phyloP scores from a whole-genome alignment of 2,888 invertebrate genomes.

The Litoditis marina region DNA sequence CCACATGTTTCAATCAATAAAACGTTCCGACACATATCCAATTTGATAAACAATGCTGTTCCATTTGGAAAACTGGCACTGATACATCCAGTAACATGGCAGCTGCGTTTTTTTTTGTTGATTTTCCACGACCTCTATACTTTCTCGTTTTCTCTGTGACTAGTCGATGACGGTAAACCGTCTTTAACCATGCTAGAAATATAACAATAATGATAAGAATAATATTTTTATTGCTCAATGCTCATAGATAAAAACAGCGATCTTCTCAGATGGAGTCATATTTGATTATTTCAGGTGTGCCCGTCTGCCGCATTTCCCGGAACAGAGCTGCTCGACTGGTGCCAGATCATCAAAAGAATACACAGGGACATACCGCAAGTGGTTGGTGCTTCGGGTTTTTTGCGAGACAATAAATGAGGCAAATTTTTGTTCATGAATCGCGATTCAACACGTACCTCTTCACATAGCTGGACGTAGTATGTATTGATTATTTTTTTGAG shows the following conservation, averaged over 20 bases:
- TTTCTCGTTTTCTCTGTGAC: too few species aligned
- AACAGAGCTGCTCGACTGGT: conserved; percentile 10
- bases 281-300: conserved; percentile 15
- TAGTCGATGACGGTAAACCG: too few species aligned
- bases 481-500: not conserved
- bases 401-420: not conserved
- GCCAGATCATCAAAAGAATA: conserved; percentile 2
- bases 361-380: conserved; percentile 22
- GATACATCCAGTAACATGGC: too few species aligned
- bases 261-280: not conserved
- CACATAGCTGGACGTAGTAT: too few species aligned
- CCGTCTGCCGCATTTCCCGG: conserved; percentile 8
- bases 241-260: not conserved
- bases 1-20: not conserved
- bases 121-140: too few species aligned
- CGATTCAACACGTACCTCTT: too few species aligned
- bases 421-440: not conserved
- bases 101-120: too few species aligned
- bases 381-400: not conserved
- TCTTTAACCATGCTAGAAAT: too few species aligned
- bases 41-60: too few species aligned
- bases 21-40: not conserved
- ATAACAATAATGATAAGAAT: too few species aligned
- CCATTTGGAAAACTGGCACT: too few species aligned
- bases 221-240: too few species aligned